Evolutionary conservation across 1,140 invertebrate genomes (phyloP), one percentile per base, ranked within the genome.

Genomic region (Ganaspis sp.): DNA sequence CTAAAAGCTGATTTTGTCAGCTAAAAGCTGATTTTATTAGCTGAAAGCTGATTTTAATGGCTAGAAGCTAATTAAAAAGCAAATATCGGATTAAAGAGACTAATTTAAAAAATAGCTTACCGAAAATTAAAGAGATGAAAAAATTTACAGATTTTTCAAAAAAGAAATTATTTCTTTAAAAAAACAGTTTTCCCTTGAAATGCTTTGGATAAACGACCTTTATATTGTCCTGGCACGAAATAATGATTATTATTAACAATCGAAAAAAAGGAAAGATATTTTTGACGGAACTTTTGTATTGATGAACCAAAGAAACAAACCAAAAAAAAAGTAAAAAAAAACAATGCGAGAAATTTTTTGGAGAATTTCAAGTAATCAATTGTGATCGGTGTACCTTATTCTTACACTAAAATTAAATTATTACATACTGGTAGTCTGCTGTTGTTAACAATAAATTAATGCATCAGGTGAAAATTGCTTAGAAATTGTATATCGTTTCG

Each of bases 391-490:
- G 85, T 81, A 85, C 74, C 70, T 84, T 82, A 81, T 81, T 81
- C 74, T 78, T 83, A 73, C 54, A 79, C 45, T 72, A 70, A 77
- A 70, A 72, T 72, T 77, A 40, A 72, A 81, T 19, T 53, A 70
- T 74, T 53, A 77, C 76, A 78, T 81, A 77, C 73, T 74, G 80
- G 78, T 88, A 87, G 81, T 85, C 85, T 85, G 84, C 83, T 88
- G 87, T 87, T 87, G 83, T 87, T 85, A 85, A 87, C 81, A 83
- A 85, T 87, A 85, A 85, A 64, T 54, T 54, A 19, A 9, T 19
- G 53, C 53, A 23, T 54, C 53, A 6, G 19, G 53, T 9, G 45
- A 49, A 9, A 54, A 54, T 19, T 54, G 0, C 9, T 21, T 21
- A 19, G 12, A 26, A 29, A 29, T n/a, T 26, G 17, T 17, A n/a